These are phyloP conservation scores for Drosophila trapezifrons DNA, from an alignment of 1,140 invertebrate genomes.

Conservation along the genomic window DNA sequence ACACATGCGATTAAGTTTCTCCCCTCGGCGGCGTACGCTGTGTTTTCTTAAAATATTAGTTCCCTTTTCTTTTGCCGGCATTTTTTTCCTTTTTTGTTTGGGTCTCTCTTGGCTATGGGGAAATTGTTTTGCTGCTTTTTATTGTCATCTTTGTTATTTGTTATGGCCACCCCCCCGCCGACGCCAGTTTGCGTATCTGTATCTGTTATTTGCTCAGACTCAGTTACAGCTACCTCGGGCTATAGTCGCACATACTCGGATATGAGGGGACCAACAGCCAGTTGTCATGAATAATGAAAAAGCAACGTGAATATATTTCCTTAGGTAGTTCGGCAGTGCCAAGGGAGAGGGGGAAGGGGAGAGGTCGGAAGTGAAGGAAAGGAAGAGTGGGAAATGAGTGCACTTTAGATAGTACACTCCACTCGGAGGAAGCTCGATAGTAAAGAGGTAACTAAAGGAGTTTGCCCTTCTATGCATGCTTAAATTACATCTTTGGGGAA, in stretches of 20 bases:
- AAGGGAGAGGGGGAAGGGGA: background rate
- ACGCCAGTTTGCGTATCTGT: slow-evolving; percentile 33
- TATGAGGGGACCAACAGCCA: slow-evolving; percentile 58
- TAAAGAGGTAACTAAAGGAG: slow-evolving; percentile 10
- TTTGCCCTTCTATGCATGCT: slow-evolving; percentile 16
- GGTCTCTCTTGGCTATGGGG: slow-evolving; percentile 47
- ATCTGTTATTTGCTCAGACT: slow-evolving; percentile 70
- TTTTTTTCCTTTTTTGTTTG: slow-evolving; percentile 16
- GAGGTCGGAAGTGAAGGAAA: background rate
- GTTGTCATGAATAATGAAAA: slow-evolving; percentile 83
- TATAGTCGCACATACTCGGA: slow-evolving; percentile 30
- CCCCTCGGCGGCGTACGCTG: slow-evolving; percentile 19
- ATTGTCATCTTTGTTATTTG: slow-evolving; percentile 81
- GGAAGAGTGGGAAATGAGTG: slow-evolving; percentile 2
- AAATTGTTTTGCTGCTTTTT: slow-evolving; percentile 82
- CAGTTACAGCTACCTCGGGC: slow-evolving; percentile 64
- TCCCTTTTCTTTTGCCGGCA: slow-evolving; percentile 55
- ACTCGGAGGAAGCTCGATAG: background rate
- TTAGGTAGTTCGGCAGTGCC: slow-evolving; percentile 29
- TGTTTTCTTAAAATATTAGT: slow-evolving; percentile 83
- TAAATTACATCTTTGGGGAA: background rate
- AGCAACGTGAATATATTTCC: slow-evolving; percentile 78
- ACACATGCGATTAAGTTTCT: slow-evolving; percentile 56
- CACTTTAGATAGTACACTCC: slow-evolving; percentile 8
- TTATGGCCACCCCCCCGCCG: slow-evolving; percentile 37